Percentiles rank a stretch among this genome's conserved stretches.
Conservation (phyloP, 2,113 vertebrate genomes). For the Perca flavescens region DNA sequence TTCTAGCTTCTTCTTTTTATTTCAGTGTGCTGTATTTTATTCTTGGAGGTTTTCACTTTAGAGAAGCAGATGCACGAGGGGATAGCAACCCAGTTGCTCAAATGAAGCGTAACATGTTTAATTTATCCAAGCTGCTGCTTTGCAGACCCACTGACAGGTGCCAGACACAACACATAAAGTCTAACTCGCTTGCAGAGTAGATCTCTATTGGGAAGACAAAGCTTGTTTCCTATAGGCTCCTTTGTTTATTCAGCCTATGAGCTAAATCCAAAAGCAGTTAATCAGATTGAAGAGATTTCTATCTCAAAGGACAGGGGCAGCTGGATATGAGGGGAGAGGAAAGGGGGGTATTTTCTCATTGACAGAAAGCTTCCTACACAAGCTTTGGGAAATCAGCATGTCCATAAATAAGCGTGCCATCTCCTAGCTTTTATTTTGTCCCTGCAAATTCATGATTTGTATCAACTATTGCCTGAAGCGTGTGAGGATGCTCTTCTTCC, state of each 20-base stretch:
- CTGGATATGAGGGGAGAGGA: conserved; percentile 32
- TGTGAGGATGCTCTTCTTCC: conserved; percentile 7
- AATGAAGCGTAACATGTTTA: conserved; percentile 75
- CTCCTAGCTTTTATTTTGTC: conserved; percentile 67
- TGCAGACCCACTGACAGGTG: conserved; percentile 71
- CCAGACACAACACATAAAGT: conserved; percentile 59
- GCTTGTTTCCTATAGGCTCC: conserved; percentile 50
- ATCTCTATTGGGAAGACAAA: conserved; percentile 41
- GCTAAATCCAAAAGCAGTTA: conserved; percentile 67
- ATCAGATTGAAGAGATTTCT: conserved; percentile 72
- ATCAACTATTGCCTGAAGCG: conserved; percentile 56
- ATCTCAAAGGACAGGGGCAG: conserved; percentile 45
- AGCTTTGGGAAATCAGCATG: conserved; percentile 53
- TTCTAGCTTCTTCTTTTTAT: conserved; percentile 2
- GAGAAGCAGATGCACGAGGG: conserved; percentile 25
- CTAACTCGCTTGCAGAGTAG: conserved; percentile 28
- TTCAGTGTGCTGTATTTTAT: conserved; percentile 26
- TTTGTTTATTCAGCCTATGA: conserved; percentile 44
- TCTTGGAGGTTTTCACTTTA: conserved; percentile 56
- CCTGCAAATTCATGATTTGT: conserved; percentile 64
- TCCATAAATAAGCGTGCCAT: conserved; percentile 51
- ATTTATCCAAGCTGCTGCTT: conserved; percentile 67
- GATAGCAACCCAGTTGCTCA: conserved; percentile 54
- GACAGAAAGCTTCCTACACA: conserved; percentile 34
- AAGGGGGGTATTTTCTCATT: conserved; percentile 34